A percentile compares a stretch with the other conserved stretches of the same genome.
These are phyloP conservation scores for Chionoecetes opilio DNA, from an alignment of 1,140 invertebrate species.

Conservation along the genomic window DNA sequence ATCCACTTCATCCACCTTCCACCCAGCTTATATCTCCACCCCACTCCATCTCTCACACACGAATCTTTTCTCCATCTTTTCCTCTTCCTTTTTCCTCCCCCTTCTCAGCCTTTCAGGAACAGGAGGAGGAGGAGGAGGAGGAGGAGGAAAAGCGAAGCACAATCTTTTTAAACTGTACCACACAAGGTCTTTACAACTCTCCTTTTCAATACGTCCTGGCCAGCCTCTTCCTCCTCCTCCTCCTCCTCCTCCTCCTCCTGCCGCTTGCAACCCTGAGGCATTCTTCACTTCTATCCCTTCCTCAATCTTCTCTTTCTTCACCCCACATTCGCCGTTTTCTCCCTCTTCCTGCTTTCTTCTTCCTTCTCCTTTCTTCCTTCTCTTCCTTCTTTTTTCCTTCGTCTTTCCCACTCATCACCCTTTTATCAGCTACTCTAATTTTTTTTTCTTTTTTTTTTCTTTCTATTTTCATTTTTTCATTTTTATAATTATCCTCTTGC, in stretches of 20 bases:
- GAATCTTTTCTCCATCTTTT: neutral
- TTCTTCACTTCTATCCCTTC: neutral
- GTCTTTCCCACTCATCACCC: too few species aligned
- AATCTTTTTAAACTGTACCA: constrained; percentile 42
- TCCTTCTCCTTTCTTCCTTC: neutral
- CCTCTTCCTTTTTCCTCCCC: neutral
- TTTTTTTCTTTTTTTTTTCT: too few species aligned
- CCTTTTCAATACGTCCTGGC: neutral
- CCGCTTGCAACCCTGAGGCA: neutral
- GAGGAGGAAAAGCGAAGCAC: neutral
- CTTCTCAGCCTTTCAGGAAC: neutral
- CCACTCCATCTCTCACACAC: neutral
- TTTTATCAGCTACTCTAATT: too few species aligned
- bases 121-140: constrained; percentile 18
- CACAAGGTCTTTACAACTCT: neutral
- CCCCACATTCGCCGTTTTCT: neutral
- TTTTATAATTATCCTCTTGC: too few species aligned
- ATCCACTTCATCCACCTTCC: neutral
- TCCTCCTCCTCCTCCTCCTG: constrained; percentile 41
- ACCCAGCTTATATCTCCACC: neutral
- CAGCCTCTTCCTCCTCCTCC: constrained; percentile 47
- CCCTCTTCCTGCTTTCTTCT: neutral
- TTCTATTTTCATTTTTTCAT: too few species aligned
- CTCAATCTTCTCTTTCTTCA: neutral
- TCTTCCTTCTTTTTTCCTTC: too few species aligned